phyloP scores from a whole-genome alignment of 2,797 vertebrate species.

The Acanthurus tractus region DNA sequence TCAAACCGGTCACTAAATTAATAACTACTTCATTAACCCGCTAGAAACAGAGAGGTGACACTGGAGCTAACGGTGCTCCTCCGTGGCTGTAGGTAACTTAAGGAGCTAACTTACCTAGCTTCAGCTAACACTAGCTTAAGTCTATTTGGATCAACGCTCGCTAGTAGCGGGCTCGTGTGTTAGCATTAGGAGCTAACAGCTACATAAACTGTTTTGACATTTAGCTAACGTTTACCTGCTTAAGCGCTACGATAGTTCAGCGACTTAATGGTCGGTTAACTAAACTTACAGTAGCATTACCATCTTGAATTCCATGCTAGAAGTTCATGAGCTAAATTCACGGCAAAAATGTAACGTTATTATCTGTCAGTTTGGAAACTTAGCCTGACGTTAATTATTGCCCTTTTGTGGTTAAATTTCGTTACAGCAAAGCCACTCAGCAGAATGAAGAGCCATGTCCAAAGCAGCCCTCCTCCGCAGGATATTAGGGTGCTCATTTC shows the following conservation, averaged over 20 bases:
- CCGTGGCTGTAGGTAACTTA: neutral
- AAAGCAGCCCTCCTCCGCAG: constrained; percentile 6
- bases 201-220: constrained; percentile 30
- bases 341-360: too few relatives aligned
- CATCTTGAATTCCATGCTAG: neutral
- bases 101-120: neutral
- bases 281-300: neutral
- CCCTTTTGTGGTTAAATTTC: neutral
- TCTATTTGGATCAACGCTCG: constrained; percentile 7
- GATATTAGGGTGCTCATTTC: neutral
- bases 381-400: neutral
- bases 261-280: neutral
- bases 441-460: constrained; percentile 41
- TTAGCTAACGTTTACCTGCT: neutral
- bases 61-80: neutral
- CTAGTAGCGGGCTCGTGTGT: constrained; percentile 33
- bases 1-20: constrained; percentile 9
- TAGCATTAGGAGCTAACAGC: constrained; percentile 63
- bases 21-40: neutral
- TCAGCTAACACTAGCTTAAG: constrained; percentile 14
- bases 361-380: constrained; percentile 19
- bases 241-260: neutral
- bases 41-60: neutral
- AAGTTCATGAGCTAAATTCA: too few relatives aligned
- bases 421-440: neutral